Base-by-base conservation (phyloP, 1,140 invertebrate genomes). In the Euura saliciscinereae region DNA sequence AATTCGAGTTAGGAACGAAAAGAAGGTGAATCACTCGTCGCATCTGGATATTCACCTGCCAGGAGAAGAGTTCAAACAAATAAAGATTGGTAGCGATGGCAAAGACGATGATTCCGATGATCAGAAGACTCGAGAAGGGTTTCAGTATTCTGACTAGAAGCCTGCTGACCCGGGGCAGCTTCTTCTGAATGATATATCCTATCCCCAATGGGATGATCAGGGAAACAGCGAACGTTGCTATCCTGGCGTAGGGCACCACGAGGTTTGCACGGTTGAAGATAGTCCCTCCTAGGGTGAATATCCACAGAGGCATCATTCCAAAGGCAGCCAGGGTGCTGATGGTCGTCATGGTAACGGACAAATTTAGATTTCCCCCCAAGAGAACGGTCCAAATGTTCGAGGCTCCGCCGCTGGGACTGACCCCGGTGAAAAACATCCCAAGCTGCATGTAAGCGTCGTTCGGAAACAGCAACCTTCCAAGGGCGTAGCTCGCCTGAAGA, bases 331-430 rank as follows among this genome's bases (percentile, higher is more conserved):
- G 78, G 28, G 94, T 97, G 73, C 95, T 95, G 68, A 98, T 90
- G 43, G 96, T 93, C 0, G 97, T 99, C 96, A 98, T 97, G 5
- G 96, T 94, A 70, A 99, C 91, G 1, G 95, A 97, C 5, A 98
- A 89, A 87, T 96, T 93, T 0, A 98, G 88, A 88, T 98, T 98
- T 5, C 95, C 97, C 45, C 92, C 93, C 0, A 99, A 84, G 45
- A 97, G 90, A 73, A 95, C 91, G 1, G 96, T 95, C 96, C 97
- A 98, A 77, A 98, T 96, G 83, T 99, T 99, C n/a, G 96, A 98
- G 8, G 96, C 95, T 2, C 96, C 97, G 2, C 97, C 97, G 45
- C 94, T 96, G 11, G 97, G 97, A 71, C 94, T 92, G 67, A 96
- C 94, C 1, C 96, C 97, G 2, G 95, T 95, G 78, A 97, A 95